These are phyloP conservation scores for Cladopsammia gracilis DNA, from an alignment of 64 coral and sea anemone species.

Conservation along the genomic window DNA sequence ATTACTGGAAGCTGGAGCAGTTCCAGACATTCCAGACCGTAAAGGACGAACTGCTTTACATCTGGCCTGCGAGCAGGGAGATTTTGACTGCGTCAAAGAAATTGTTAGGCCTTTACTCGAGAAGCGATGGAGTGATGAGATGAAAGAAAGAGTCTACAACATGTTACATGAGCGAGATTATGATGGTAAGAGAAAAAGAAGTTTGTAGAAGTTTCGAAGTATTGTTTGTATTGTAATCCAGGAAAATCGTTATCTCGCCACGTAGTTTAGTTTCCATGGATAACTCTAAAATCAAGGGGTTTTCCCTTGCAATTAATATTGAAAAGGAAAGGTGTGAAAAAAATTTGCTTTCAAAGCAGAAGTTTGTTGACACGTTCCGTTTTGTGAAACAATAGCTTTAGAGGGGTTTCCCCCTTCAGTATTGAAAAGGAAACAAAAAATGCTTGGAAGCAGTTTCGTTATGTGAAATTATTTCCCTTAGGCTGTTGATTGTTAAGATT, in stretches of 20 bases:
- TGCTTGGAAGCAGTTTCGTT: not conserved
- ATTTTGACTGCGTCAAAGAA: conserved; percentile 62
- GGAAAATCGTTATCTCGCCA: not conserved
- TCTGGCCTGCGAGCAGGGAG: conserved; percentile 80
- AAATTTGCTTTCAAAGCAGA: conserved; percentile 15
- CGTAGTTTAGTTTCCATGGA: not conserved
- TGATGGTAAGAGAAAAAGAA: conserved; percentile 27
- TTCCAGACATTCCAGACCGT: conserved; percentile 37
- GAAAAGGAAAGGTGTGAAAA: not conserved
- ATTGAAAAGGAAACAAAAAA: conserved; percentile 6
- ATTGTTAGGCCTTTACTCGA: conserved; percentile 69
- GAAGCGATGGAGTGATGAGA: conserved; percentile 71
- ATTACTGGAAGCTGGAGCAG: conserved; percentile 29
- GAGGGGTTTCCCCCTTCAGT: not conserved
- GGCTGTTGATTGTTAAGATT: not conserved
- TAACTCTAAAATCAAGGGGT: conserved; percentile 18
- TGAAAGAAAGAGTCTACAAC: conserved; percentile 44
- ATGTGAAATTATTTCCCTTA: not conserved
- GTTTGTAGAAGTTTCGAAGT: not conserved
- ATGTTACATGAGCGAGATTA: conserved; percentile 65
- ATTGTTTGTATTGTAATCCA: not conserved
- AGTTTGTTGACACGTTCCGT: not conserved
- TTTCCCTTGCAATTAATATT: not conserved
- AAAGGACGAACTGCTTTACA: conserved; percentile 85
- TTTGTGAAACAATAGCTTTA: not conserved